phyloP scores from a whole-genome alignment of 2,113 vertebrate genomes.

The Sceloporus tristichus region DNA sequence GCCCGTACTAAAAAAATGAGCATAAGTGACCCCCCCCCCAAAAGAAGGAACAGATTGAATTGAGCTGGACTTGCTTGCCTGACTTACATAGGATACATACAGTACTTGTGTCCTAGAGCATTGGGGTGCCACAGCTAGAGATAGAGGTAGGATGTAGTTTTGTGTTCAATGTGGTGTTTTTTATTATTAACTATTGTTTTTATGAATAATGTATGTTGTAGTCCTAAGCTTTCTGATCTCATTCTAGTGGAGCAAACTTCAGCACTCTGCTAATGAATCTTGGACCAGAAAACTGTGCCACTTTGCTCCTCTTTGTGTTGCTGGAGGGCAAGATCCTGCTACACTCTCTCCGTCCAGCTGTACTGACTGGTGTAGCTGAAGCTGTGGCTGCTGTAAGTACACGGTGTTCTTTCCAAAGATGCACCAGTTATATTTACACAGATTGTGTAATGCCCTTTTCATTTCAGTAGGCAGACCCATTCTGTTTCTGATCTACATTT shows the following conservation, averaged over 20 bases:
- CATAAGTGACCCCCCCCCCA: not conserved
- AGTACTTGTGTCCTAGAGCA: not conserved
- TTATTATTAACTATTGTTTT: not conserved
- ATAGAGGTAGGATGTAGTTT: too few relatives aligned
- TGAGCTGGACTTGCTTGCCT: not conserved
- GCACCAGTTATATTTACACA: not conserved
- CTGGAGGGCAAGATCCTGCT: slow-evolving; percentile 96
- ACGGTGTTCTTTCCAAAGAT: slow-evolving; percentile 45
- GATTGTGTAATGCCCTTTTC: not conserved
- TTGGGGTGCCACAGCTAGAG: not conserved
- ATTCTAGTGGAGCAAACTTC: slow-evolving; percentile 92
- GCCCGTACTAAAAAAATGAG: not conserved
- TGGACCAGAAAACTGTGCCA: slow-evolving; percentile 95
- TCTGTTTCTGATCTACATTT: not conserved
- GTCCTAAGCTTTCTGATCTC: slow-evolving; percentile 39
- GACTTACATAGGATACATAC: not conserved
- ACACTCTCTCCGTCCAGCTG: slow-evolving; percentile 95
- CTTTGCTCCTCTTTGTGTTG: slow-evolving; percentile 91
- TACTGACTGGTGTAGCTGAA: slow-evolving; percentile 97
- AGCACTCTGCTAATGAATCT: slow-evolving; percentile 93
- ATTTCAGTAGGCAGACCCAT: not conserved
- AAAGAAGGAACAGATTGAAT: not conserved
- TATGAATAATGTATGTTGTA: not conserved
- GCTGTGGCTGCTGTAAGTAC: slow-evolving; percentile 96
- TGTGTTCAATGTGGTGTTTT: not conserved